A percentile compares a stretch with the other conserved stretches of the same genome.
phyloP scores from a whole-genome alignment of 2,888 invertebrate species.

The Meloe dianella region DNA sequence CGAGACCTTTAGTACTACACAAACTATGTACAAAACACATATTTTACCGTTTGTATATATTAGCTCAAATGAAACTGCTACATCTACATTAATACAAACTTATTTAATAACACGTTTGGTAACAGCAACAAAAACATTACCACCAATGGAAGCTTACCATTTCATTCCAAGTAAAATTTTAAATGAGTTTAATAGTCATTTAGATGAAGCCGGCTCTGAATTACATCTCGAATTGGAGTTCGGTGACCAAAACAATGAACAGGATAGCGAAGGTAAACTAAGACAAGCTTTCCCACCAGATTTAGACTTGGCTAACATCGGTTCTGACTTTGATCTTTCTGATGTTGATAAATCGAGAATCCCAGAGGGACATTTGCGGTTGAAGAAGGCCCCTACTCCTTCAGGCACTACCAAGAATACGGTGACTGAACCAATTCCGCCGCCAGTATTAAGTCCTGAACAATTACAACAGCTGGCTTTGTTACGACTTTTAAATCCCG shows the following conservation, averaged over 20 bases:
- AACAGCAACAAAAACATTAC: slow-evolving; percentile 88
- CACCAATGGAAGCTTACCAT: slow-evolving; percentile 85
- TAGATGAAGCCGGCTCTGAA: slow-evolving; percentile 90
- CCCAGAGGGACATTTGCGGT: slow-evolving; percentile 63
- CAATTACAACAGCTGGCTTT: slow-evolving; percentile 78
- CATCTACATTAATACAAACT: slow-evolving; percentile 85
- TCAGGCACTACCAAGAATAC: slow-evolving; percentile 46
- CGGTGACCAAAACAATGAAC: slow-evolving; percentile 78
- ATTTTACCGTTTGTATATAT: slow-evolving; percentile 81
- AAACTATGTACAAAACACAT: slow-evolving; percentile 86
- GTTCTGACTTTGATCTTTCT: slow-evolving; percentile 73
- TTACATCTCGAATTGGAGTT: slow-evolving; percentile 85
- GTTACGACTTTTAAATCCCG: slow-evolving; percentile 73
- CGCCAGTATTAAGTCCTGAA: slow-evolving; percentile 69
- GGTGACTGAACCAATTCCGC: slow-evolving; percentile 47
- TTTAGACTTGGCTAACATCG: slow-evolving; percentile 74
- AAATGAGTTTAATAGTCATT: slow-evolving; percentile 85
- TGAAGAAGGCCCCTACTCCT: slow-evolving; percentile 58
- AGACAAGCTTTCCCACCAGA: slow-evolving; percentile 68
- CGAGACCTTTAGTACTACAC: slow-evolving; percentile 91
- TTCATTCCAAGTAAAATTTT: slow-evolving; percentile 85
- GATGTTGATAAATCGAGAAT: slow-evolving; percentile 71
- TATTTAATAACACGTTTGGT: slow-evolving; percentile 86
- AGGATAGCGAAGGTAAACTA: slow-evolving; percentile 62
- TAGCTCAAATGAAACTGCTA: slow-evolving; percentile 74